A percentile compares a stretch with the other conserved stretches of the same genome.
Evolutionary conservation across 2,113 vertebrate genomes (phyloP).

Genomic region (Pachyramphus minor): DNA sequence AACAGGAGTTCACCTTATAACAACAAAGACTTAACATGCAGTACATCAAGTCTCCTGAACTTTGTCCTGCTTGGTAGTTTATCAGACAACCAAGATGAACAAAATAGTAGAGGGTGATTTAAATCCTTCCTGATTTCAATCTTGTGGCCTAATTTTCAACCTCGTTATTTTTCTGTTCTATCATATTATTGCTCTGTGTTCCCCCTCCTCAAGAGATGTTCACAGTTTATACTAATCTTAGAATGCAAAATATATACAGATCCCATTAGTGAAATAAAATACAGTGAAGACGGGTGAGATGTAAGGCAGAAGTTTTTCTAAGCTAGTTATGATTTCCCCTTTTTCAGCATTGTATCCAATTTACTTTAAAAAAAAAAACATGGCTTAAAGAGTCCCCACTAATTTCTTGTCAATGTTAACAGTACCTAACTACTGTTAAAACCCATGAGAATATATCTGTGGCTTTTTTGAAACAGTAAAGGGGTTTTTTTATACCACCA

Average conservation of each 20-base stretch:
- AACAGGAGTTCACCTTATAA: conserved; percentile 46
- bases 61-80: conserved; percentile 53
- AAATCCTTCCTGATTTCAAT: conserved; percentile 21
- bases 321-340: neutral
- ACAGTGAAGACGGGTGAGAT: neutral
- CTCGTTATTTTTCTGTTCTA: conserved; percentile 23
- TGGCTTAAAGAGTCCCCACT: neutral
- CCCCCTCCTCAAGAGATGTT: neutral
- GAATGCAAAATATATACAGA: neutral
- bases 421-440: neutral
- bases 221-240: neutral
- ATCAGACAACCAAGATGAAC: conserved; percentile 42
- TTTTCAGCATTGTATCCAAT: neutral
- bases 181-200: neutral
- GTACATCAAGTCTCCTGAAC: conserved; percentile 53
- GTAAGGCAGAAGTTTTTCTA: neutral
- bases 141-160: conserved; percentile 32
- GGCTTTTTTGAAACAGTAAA: neutral
- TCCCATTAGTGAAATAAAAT: neutral
- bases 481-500: neutral
- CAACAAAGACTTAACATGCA: conserved; percentile 50
- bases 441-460: neutral
- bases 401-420: neutral
- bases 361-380: neutral
- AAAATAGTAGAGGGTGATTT: conserved; percentile 32